These are phyloP conservation scores for Isoperla grammatica DNA, from an alignment of 2,888 invertebrate species.

Conservation along the genomic window DNA sequence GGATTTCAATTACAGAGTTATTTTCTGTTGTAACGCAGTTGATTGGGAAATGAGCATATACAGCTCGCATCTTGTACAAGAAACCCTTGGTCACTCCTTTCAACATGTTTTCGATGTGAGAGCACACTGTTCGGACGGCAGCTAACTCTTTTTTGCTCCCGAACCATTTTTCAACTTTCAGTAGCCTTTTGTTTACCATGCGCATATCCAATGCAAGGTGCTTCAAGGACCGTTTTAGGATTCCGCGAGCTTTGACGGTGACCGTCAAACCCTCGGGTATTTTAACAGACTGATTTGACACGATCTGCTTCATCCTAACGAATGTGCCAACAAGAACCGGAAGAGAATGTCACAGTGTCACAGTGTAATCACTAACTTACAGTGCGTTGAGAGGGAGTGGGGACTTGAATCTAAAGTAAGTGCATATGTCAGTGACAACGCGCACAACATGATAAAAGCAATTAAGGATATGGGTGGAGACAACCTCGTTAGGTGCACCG, in stretches of 20 bases:
- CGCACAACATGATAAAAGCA: too few relatives aligned
- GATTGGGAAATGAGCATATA: constrained; percentile 99
- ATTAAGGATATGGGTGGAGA: too few relatives aligned
- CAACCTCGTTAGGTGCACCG: too few relatives aligned
- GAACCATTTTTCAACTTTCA: constrained; percentile 97
- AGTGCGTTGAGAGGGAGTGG: too few relatives aligned
- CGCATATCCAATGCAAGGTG: constrained; percentile 94
- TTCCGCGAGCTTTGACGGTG: constrained; percentile 84
- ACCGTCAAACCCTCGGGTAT: constrained; percentile 90
- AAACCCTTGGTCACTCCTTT: constrained; percentile 86
- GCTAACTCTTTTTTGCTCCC: constrained; percentile 97
- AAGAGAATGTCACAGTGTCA: background rate
- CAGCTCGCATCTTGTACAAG: constrained; percentile 99
- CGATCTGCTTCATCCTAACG: constrained; percentile 83
- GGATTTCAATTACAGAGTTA: constrained; percentile 87
- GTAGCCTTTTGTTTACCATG: constrained; percentile 43
- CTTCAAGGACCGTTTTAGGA: constrained; percentile 86
- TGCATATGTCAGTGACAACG: too few relatives aligned
- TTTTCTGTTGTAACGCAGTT: constrained; percentile 79
- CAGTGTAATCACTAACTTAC: too few relatives aligned
- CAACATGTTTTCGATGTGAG: constrained; percentile 99
- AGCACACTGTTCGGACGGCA: constrained; percentile 96
- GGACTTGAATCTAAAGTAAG: too few relatives aligned
- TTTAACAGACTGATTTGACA: constrained; percentile 88
- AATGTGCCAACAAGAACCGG: constrained; percentile 13